Base-by-base conservation (phyloP, 2,113 vertebrate genomes). In the Aix galericulata region DNA sequence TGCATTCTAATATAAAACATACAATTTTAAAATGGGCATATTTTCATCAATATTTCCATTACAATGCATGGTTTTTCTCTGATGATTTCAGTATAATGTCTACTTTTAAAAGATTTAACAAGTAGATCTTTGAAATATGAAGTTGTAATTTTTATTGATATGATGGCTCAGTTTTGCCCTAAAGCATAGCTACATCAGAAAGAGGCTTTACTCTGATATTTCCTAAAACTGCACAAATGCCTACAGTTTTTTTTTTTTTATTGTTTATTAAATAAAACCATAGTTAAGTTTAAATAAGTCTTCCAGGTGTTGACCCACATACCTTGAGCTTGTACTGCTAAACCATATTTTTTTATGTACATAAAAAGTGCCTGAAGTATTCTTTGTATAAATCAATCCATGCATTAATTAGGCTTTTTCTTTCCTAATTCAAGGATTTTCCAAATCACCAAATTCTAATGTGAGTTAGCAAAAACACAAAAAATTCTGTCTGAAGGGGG, bases 401-500 rank as follows among this genome's bases (percentile, higher is more conserved):
- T 46, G 8, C 5, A 10, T 69, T 56, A 36, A 29, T 40, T 77
- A 22, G 13, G 11, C 9, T 3, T 4, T 23, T 60, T 40, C 25
- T 79, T 50, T 66, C 34, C 34, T 38, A 71, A 21, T 22, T 11
- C 8, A 22, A 23, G 20, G 40, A 59, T 75, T 86, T 75, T 71
- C 31, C 11, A 58, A 5, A 11, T 90, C 0, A 0, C 5, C 44
- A 69, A n/a, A 25, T 44, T 7, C 14, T 53, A 13, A 7, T 25
- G 6, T 17, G 15, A 82, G 2, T 10, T 32, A 32, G 36, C 26
- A n/a, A 5, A 80, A 0, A 2, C 8, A 77, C 4, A 79, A 27
- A 42, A 81, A 84, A 63, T 15, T 84, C 22, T 48, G 6, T 17
- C 38, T 18, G 16, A 42, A 86, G 72, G 8, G 1, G 13, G 21